A percentile compares a stretch with the other conserved stretches of the same genome.
Conservation (phyloP, 2,797 vertebrate genomes). For the Fistularia commersonii region DNA sequence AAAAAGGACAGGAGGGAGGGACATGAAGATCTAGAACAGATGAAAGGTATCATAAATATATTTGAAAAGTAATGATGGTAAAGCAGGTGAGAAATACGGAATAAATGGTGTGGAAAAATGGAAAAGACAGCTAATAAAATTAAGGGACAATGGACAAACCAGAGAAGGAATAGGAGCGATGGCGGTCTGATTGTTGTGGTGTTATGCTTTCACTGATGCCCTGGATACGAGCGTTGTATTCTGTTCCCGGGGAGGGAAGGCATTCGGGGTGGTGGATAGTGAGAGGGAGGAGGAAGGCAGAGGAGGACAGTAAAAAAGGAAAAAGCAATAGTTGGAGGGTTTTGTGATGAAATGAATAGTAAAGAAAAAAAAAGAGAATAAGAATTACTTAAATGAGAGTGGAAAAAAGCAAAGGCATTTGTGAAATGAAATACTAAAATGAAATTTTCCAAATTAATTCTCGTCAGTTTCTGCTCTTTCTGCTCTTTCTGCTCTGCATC, state of each 20-base stretch:
- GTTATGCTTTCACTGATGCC: slow-evolving; percentile 77
- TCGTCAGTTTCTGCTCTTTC: no score
- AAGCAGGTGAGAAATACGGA: slow-evolving; percentile 3
- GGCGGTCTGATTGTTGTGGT: slow-evolving; percentile 79
- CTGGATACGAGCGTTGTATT: slow-evolving; percentile 82
- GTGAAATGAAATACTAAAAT: slow-evolving; percentile 11
- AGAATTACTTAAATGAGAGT: slow-evolving; percentile 31
- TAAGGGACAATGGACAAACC: slow-evolving; percentile 81
- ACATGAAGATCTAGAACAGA: slow-evolving; percentile 3
- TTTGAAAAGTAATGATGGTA: not conserved
- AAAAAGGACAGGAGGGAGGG: not conserved
- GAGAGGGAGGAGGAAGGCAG: slow-evolving; percentile 40
- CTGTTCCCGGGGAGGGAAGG: slow-evolving; percentile 68
- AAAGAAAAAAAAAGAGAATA: slow-evolving; percentile 32
- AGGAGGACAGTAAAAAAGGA: slow-evolving; percentile 50
- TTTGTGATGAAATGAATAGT: slow-evolving; percentile 42
- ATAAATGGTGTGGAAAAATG: slow-evolving; percentile 11
- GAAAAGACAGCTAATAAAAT: slow-evolving; percentile 40
- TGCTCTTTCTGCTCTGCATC: no score
- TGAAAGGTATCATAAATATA: slow-evolving; percentile 7
- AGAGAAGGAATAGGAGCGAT: slow-evolving; percentile 88
- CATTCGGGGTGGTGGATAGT: slow-evolving; percentile 47
- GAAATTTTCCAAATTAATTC: no score
- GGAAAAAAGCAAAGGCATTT: slow-evolving; percentile 11
- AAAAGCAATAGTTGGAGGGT: slow-evolving; percentile 42